Percentiles rank a stretch among this genome's conserved stretches.
Conservation (phyloP, 2,797 vertebrate genomes). For the Apogon hyalosoma region DNA sequence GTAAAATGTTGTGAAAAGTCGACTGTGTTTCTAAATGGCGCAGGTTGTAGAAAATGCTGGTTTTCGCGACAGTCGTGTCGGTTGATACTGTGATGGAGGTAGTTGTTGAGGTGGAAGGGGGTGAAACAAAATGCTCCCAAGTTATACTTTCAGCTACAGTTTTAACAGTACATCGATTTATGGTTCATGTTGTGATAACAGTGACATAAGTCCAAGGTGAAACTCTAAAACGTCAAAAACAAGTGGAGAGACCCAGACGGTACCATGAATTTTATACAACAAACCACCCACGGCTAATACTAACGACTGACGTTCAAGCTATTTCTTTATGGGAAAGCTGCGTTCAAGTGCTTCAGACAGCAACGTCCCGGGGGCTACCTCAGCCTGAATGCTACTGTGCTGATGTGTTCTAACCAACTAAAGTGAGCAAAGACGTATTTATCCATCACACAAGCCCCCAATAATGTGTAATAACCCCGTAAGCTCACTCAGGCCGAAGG, state of each 20-base stretch:
- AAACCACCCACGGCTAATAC: slow-evolving; percentile 7
- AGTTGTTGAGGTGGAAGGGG: neutral
- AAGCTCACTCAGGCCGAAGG: slow-evolving; percentile 51
- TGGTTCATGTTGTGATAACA: too few species aligned
- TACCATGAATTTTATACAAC: slow-evolving; percentile 9
- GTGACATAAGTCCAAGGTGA: neutral
- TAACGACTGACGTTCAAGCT: neutral
- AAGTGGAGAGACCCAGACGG: neutral
- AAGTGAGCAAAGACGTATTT: slow-evolving; percentile 88
- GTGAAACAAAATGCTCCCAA: neutral
- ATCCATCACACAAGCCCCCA: slow-evolving; percentile 39
- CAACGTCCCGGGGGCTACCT: slow-evolving; percentile 31
- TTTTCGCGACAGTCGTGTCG: neutral
- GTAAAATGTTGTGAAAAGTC: fast-evolving
- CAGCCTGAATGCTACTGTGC: slow-evolving; percentile 64
- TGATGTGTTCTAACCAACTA: slow-evolving; percentile 60
- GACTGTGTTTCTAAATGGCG: neutral
- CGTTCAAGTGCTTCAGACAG: neutral
- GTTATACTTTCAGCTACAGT: neutral
- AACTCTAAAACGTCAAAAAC: slow-evolving; percentile 9
- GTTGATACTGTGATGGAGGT: slow-evolving; percentile 1
- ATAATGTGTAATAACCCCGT: slow-evolving; percentile 25
- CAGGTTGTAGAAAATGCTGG: neutral
- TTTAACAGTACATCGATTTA: neutral
- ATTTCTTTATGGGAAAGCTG: slow-evolving; percentile 1